phyloP scores from a whole-genome alignment of 2,113 vertebrate species.

The Tretioscincus oriximinensis region DNA sequence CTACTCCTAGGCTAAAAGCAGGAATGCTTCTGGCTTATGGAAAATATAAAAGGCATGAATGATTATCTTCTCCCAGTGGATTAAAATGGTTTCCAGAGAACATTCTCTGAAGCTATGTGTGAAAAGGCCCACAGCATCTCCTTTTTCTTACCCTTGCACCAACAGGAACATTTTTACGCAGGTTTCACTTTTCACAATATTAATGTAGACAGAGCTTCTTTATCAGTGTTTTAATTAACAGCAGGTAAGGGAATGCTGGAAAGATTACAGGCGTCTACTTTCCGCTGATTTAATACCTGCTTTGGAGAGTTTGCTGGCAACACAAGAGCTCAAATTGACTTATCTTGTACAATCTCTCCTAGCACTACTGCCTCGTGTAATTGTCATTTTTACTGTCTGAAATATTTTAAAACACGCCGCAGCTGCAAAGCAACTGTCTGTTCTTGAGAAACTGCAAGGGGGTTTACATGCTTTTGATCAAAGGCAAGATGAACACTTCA shows the following conservation, averaged over 20 bases:
- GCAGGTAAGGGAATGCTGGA: slow-evolving; percentile 58
- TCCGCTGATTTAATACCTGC: slow-evolving; percentile 64
- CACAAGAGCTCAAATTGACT: slow-evolving; percentile 62
- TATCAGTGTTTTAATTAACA: slow-evolving; percentile 70
- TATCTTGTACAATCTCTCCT: slow-evolving; percentile 59
- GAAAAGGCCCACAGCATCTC: background rate
- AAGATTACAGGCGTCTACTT: slow-evolving; percentile 53
- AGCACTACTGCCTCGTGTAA: slow-evolving; percentile 74
- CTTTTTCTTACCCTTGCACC: slow-evolving; percentile 41
- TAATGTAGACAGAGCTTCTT: slow-evolving; percentile 64
- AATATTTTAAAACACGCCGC: slow-evolving; percentile 70
- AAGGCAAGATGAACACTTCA: slow-evolving; percentile 72
- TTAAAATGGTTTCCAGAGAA: too few species aligned
- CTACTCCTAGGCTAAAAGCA: too few species aligned
- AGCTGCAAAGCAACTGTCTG: slow-evolving; percentile 68
- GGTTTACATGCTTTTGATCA: slow-evolving; percentile 75
- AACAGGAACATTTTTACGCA: slow-evolving; percentile 60
- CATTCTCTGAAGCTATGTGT: too few species aligned
- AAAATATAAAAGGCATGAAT: too few species aligned
- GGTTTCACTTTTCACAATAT: slow-evolving; percentile 61
- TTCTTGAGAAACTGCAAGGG: slow-evolving; percentile 68
- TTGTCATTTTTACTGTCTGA: slow-evolving; percentile 77
- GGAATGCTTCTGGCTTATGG: too few species aligned
- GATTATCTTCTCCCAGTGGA: too few species aligned
- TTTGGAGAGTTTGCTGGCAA: slow-evolving; percentile 53